A percentile compares a stretch with the other conserved stretches of the same genome.
Evolutionary conservation across 2,888 invertebrate species (phyloP).

Genomic region (Athalia circularis): DNA sequence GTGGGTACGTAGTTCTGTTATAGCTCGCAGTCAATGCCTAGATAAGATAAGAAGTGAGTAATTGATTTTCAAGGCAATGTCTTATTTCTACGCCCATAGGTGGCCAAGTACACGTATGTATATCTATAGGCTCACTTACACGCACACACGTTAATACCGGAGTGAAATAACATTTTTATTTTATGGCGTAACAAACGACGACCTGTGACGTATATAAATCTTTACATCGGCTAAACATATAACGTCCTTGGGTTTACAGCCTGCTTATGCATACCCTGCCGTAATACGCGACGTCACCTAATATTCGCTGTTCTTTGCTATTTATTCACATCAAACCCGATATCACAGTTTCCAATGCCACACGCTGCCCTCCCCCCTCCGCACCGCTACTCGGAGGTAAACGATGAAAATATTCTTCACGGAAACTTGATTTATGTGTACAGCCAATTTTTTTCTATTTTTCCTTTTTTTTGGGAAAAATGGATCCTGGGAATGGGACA

Average conservation of each 20-base stretch:
- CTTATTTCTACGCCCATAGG: neutral
- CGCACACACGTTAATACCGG: neutral
- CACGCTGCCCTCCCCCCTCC: too few species aligned
- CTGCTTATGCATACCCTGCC: constrained; percentile 4
- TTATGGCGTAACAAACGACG: constrained; percentile 19
- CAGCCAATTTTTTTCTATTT: too few species aligned
- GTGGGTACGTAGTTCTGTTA: neutral
- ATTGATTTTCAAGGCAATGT: constrained; percentile 32
- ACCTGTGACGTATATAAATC: constrained; percentile 12
- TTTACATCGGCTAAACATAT: constrained; percentile 9
- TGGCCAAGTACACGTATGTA: too few species aligned
- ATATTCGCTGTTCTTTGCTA: too few species aligned
- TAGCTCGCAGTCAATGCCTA: constrained; percentile 7
- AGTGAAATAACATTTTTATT: constrained; percentile 18
- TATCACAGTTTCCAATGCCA: too few species aligned
- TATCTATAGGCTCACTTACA: neutral
- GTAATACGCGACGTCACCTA: neutral
- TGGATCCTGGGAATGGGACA: too few species aligned
- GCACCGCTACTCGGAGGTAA: neutral
- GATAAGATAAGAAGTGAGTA: constrained; percentile 34
- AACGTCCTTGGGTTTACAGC: neutral
- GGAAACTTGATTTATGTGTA: too few species aligned
- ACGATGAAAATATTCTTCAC: constrained; percentile 15
- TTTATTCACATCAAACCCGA: too few species aligned
- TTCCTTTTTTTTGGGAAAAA: too few species aligned